These are phyloP conservation scores for Erinaceus europaeus DNA, from an alignment of 2,113 vertebrate genomes.

Conservation along the genomic window DNA sequence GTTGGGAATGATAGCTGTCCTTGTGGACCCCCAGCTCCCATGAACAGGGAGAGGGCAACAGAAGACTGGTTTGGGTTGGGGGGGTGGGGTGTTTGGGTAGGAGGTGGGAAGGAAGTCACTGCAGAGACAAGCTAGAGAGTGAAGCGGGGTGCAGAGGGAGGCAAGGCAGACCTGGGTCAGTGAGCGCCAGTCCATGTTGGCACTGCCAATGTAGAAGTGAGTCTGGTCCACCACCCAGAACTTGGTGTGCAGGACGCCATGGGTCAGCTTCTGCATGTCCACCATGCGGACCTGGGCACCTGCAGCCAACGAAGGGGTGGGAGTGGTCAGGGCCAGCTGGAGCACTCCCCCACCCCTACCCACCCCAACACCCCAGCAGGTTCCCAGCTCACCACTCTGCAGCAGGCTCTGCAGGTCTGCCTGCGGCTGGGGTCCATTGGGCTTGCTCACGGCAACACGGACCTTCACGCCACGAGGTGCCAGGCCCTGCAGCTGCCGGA, in stretches of 20 bases:
- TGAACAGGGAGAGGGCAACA: background rate
- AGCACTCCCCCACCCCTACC: rapidly evolving
- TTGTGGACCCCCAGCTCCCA: background rate
- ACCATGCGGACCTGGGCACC: constrained; percentile 88
- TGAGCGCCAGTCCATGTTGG: constrained; percentile 98
- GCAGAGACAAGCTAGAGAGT: background rate
- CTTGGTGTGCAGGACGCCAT: constrained; percentile 93
- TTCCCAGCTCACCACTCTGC: constrained; percentile 82
- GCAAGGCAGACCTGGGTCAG: constrained; percentile 88
- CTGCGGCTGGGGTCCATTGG: constrained; percentile 10
- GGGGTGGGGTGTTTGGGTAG: background rate
- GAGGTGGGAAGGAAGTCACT: background rate
- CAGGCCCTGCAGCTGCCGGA: constrained; percentile 81
- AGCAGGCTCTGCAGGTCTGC: constrained; percentile 82
- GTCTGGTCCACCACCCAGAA: constrained; percentile 94
- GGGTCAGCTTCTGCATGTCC: constrained; percentile 88
- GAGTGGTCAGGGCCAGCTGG: background rate
- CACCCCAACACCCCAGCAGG: too few relatives aligned
- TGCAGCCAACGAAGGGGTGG: constrained; percentile 49
- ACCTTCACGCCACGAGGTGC: constrained; percentile 79
- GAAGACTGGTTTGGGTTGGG: background rate
- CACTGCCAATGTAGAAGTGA: constrained; percentile 93
- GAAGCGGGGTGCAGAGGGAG: background rate
- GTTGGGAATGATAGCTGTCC: background rate
- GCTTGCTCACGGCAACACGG: constrained; percentile 85